A percentile compares a stretch with the other conserved stretches of the same genome.
Evolutionary conservation across 1,140 invertebrate genomes (phyloP).

Genomic region (Lethocerus indicus): DNA sequence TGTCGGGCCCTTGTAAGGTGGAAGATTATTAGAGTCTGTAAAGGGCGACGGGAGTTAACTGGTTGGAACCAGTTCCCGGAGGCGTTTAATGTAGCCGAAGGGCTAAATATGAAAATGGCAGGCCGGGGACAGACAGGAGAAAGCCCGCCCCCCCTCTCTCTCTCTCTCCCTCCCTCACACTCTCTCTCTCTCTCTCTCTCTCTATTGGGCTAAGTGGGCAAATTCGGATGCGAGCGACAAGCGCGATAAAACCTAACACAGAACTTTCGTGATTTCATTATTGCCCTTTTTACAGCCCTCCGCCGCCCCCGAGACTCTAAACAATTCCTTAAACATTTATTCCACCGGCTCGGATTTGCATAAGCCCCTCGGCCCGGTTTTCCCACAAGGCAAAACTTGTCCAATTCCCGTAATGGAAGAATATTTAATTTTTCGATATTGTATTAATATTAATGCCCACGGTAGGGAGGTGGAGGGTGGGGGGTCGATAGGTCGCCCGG

Average conservation of each 20-base stretch:
- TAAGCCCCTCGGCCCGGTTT: conserved; percentile 5
- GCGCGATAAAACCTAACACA: no score
- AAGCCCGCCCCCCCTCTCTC: background rate
- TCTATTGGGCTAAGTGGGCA: background rate
- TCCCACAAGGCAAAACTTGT: conserved; percentile 1
- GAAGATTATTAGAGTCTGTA: no score
- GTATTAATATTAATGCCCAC: conserved; percentile 15
- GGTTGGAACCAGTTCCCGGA: no score
- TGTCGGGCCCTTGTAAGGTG: no score
- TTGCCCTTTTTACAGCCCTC: background rate
- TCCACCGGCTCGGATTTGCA: conserved; percentile 6
- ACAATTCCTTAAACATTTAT: conserved; percentile 13
- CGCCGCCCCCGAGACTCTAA: background rate
- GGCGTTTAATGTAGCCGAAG: no score
- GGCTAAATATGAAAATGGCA: no score
- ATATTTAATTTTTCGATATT: conserved; percentile 15
- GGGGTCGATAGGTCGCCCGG: no score
- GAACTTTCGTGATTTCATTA: no score
- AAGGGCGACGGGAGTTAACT: no score
- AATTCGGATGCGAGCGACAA: no score
- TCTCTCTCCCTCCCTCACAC: background rate
- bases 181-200: background rate
- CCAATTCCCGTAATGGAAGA: conserved; percentile 13
- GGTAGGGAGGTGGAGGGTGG: no score
- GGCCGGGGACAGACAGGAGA: no score